Percentiles rank a stretch among this genome's conserved stretches.
Evolutionary conservation across 1,140 invertebrate genomes (phyloP).

Genomic region (Aricia agestis): DNA sequence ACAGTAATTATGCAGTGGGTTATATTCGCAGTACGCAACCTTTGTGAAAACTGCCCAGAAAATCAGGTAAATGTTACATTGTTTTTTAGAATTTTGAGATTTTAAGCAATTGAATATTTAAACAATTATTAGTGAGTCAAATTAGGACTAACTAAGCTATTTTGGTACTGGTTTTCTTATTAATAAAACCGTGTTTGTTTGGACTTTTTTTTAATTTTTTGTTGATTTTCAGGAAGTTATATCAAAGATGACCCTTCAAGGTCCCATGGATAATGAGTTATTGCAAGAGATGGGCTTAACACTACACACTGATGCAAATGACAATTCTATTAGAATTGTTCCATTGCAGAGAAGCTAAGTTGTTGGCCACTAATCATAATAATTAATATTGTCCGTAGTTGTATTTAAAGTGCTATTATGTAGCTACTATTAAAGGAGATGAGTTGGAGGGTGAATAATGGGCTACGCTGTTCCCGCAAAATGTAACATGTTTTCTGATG

Average conservation of each 20-base stretch:
- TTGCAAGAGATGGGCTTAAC: slow-evolving; percentile 72
- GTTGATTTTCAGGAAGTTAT: slow-evolving; percentile 76
- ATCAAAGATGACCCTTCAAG: slow-evolving; percentile 76
- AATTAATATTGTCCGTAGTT: no score
- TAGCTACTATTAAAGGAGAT: no score
- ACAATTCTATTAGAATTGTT: slow-evolving; percentile 59
- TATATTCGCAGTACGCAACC: slow-evolving; percentile 84
- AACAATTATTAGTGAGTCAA: no score
- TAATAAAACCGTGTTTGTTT: no score
- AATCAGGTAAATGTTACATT: slow-evolving; percentile 79
- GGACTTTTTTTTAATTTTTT: neutral
- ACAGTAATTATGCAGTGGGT: slow-evolving; percentile 88
- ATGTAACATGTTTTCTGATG: no score
- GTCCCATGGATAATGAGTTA: slow-evolving; percentile 75
- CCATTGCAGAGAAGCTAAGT: slow-evolving; percentile 47
- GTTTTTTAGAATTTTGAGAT: neutral
- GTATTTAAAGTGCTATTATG: no score
- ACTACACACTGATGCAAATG: slow-evolving; percentile 60
- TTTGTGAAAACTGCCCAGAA: slow-evolving; percentile 83
- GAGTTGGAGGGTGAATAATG: no score
- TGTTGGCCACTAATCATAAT: no score
- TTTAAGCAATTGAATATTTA: no score
- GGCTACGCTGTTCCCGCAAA: no score
- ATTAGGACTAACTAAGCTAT: no score
- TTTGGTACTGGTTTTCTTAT: no score